A percentile compares a stretch with the other conserved stretches of the same genome.
Conservation (phyloP, 1,140 invertebrate genomes). For the Aphelenchoides avenae region DNA sequence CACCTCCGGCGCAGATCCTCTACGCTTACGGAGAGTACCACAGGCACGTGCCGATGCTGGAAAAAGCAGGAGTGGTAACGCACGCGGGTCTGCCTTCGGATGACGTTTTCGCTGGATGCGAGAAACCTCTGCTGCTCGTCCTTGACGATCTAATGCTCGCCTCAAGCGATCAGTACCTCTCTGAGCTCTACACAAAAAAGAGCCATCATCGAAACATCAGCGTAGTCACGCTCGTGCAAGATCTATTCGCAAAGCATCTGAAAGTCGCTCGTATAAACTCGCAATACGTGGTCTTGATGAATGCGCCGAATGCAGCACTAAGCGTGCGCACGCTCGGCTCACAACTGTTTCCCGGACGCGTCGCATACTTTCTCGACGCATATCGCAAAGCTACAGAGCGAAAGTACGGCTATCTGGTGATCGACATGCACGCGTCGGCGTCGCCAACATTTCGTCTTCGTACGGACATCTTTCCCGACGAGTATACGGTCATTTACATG, state of each 20-base stretch:
- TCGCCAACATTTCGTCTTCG: constrained; percentile 4
- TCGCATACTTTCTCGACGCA: constrained; percentile 10
- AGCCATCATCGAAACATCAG: constrained; percentile 5
- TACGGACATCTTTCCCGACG: constrained; percentile 7
- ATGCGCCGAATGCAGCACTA: constrained; percentile 5
- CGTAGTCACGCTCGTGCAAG: constrained; percentile 4
- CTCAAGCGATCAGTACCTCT: constrained; percentile 5
- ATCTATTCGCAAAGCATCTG: constrained; percentile 2
- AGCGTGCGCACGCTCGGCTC: background rate
- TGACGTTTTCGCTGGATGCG: background rate
- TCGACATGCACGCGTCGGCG: constrained; percentile 9
- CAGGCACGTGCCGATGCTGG: background rate
- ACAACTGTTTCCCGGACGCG: constrained; percentile 1
- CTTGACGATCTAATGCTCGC: constrained; percentile 9
- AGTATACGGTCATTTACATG: constrained; percentile 7
- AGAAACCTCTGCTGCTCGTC: constrained; percentile 5
- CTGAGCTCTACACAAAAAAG: constrained; percentile 15
- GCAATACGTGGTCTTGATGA: constrained; percentile 3
- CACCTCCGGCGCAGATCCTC: background rate
- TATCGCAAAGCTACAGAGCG: constrained; percentile 3
- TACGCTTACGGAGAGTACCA: constrained; percentile 10
- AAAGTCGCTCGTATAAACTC: constrained; percentile 11
- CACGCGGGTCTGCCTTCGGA: constrained; percentile 8
- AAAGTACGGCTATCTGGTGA: constrained; percentile 7
- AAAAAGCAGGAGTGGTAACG: constrained; percentile 8